Conservation (phyloP, 2,797 vertebrate genomes). For the Chanos chanos region DNA sequence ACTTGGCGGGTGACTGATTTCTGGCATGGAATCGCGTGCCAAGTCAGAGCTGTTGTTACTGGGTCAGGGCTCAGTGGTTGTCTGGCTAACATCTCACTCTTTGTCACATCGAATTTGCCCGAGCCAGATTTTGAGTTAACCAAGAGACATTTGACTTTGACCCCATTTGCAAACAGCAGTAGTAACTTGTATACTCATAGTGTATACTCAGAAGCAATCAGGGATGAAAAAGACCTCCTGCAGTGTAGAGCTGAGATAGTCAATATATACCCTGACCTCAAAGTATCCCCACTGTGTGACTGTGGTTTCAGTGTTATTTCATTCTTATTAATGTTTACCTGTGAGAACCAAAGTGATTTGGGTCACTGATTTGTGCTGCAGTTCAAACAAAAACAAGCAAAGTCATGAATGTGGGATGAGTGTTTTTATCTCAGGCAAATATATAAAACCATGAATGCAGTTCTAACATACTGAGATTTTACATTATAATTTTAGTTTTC, state of each 20-base stretch:
- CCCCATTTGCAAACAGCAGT: constrained; percentile 2
- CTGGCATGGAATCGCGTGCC: constrained; percentile 51
- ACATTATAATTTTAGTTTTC: no score
- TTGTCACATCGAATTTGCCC: constrained; percentile 16
- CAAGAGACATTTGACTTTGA: constrained; percentile 8
- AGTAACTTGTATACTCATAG: no score
- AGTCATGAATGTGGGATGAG: no score
- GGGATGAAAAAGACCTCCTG: constrained; percentile 7
- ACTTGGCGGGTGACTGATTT: constrained; percentile 48
- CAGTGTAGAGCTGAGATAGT: background rate
- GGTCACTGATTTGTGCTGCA: no score
- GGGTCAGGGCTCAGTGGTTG: constrained; percentile 31
- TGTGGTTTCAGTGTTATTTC: background rate
- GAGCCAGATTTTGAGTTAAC: constrained; percentile 7
- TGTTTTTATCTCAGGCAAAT: no score
- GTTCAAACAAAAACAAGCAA: no score
- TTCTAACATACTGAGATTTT: no score
- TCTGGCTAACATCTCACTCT: constrained; percentile 40
- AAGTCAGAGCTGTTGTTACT: constrained; percentile 53
- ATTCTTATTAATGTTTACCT: no score
- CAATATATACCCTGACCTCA: background rate
- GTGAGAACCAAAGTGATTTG: no score
- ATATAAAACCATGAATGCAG: no score
- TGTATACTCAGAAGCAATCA: background rate
- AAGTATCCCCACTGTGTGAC: no score